A percentile compares a stretch with the other conserved stretches of the same genome.
Conservation (phyloP, 2,797 vertebrate genomes). For the Sardinella longiceps region DNA sequence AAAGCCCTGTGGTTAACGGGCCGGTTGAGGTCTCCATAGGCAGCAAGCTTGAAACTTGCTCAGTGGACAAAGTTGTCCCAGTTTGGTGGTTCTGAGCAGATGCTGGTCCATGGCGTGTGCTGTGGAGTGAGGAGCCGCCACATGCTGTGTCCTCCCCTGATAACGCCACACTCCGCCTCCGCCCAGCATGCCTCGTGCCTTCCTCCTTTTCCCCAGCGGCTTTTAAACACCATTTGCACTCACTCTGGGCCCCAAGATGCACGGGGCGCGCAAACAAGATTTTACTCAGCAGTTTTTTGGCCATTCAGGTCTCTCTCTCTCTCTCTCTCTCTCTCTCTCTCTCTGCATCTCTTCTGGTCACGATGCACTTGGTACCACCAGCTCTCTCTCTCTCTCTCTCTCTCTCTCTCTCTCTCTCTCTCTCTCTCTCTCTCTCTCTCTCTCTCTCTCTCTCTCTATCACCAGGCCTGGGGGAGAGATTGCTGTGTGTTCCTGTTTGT, state of each 20-base stretch:
- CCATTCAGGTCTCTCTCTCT: neutral
- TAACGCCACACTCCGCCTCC: neutral
- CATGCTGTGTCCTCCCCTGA: slow-evolving; percentile 13
- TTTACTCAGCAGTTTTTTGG: neutral
- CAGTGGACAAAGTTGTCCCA: neutral
- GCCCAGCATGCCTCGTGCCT: neutral
- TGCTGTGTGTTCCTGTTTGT: slow-evolving; percentile 7
- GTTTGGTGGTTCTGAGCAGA: neutral
- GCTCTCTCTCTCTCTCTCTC: neutral
- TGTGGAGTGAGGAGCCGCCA: neutral
- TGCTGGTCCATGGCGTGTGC: neutral
- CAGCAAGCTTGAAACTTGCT: neutral
- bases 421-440: neutral
- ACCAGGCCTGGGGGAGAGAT: slow-evolving; percentile 8
- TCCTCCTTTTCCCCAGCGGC: neutral
- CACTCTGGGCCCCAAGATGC: neutral
- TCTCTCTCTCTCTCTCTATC: neutral
- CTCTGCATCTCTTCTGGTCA: neutral
- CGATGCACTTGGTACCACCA: too few species aligned
- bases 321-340: neutral
- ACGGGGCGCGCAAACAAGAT: neutral
- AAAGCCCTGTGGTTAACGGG: neutral
- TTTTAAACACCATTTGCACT: neutral
- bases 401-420: neutral
- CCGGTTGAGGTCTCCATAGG: neutral